phyloP scores from a whole-genome alignment of 2,113 vertebrate species.

The Podarcis raffonei region DNA sequence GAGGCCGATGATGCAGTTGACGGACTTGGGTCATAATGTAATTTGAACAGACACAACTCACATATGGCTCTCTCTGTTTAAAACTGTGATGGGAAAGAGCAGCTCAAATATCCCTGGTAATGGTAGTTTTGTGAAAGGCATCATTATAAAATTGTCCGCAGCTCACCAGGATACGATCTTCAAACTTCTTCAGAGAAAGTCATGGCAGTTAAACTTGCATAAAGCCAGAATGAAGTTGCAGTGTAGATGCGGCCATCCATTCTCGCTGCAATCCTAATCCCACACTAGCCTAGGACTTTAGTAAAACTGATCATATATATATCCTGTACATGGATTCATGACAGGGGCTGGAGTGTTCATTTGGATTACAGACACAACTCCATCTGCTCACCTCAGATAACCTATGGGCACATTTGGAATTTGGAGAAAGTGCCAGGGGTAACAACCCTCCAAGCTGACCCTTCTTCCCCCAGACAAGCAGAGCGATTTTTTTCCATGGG shows the following conservation, averaged over 20 bases:
- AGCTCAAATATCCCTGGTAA: background rate
- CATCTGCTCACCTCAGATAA: slow-evolving; percentile 41
- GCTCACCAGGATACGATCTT: background rate
- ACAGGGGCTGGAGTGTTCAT: background rate
- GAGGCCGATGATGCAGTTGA: background rate
- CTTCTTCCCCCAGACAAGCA: no score
- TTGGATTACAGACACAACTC: background rate
- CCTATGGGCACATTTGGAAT: no score
- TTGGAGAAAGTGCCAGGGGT: no score
- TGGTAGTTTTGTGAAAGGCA: background rate
- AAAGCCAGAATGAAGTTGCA: background rate
- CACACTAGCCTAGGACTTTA: background rate
- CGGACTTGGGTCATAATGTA: background rate
- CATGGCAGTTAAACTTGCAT: background rate
- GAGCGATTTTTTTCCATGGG: no score
- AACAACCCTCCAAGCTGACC: no score
- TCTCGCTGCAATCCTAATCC: background rate
- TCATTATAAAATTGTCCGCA: background rate
- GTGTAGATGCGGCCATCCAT: background rate
- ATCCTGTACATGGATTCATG: background rate
- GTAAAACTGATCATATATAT: background rate
- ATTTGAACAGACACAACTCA: background rate
- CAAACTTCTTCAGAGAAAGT: background rate
- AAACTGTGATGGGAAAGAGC: background rate
- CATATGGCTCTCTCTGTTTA: background rate